A percentile compares a stretch with the other conserved stretches of the same genome.
phyloP scores from a whole-genome alignment of 2,888 invertebrate species.

The Lymantria dispar region DNA sequence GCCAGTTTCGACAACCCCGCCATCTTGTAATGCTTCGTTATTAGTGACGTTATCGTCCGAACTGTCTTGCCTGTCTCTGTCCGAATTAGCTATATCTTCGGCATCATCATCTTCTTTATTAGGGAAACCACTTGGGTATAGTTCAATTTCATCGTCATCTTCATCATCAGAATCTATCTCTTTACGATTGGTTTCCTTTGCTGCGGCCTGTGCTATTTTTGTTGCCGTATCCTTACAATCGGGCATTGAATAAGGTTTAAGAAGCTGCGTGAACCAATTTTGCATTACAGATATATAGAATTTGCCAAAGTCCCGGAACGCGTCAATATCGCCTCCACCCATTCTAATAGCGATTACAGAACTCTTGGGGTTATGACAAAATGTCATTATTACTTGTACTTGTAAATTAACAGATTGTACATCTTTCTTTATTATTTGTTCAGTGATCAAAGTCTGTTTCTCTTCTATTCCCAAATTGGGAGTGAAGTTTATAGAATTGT shows the following conservation, averaged over 20 bases:
- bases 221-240: conserved; percentile 26
- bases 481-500: conserved; percentile 26
- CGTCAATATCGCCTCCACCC: conserved; percentile 36
- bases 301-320: conserved; percentile 52
- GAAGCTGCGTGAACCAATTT: conserved; percentile 44
- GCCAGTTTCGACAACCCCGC: conserved; percentile 3
- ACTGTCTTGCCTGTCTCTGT: too few species aligned
- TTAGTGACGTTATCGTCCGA: not conserved
- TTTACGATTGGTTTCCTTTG: conserved; percentile 14
- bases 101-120: not conserved
- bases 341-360: conserved; percentile 33
- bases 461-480: conserved; percentile 35
- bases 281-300: conserved; percentile 47
- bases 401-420: conserved; percentile 33
- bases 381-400: conserved; percentile 45
- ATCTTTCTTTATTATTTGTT: conserved; percentile 43
- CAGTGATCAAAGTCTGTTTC: conserved; percentile 48
- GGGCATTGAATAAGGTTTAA: conserved; percentile 35
- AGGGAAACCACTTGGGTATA: conserved; percentile 1
- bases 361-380: conserved; percentile 31
- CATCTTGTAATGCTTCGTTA: not conserved
- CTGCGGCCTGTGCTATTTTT: conserved; percentile 28
- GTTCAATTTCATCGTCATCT: conserved; percentile 17
- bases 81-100: not conserved
- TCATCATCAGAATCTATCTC: conserved; percentile 19